phyloP scores from a whole-genome alignment of 2,113 vertebrate species.

The Epinephelus fuscoguttatus region DNA sequence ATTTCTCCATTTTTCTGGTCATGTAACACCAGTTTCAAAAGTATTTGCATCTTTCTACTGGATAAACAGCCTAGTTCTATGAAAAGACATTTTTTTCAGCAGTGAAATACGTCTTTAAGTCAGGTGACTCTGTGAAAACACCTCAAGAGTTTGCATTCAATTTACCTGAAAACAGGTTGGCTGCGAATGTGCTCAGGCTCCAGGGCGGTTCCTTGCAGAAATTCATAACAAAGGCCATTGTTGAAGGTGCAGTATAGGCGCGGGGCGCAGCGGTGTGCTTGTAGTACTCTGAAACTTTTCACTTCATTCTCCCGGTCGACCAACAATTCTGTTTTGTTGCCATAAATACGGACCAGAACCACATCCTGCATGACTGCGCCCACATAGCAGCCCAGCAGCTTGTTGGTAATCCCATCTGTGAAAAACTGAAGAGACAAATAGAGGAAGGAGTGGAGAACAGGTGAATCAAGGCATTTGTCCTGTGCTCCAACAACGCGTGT shows the following conservation, averaged over 20 bases:
- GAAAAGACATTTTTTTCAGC: too few species aligned
- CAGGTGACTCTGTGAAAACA: not conserved
- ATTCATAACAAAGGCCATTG: conserved; percentile 97
- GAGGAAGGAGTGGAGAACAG: not conserved
- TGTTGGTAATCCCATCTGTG: conserved; percentile 98
- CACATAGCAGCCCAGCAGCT: conserved; percentile 94
- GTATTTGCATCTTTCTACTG: too few species aligned
- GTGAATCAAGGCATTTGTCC: not conserved
- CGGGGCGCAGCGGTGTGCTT: conserved; percentile 94
- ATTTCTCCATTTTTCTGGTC: too few species aligned
- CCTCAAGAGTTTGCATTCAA: rapidly evolving
- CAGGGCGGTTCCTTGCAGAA: conserved; percentile 94
- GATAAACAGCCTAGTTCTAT: too few species aligned
- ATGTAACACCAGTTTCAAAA: too few species aligned
- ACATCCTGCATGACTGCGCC: conserved; percentile 90
- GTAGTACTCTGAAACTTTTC: conserved; percentile 95
- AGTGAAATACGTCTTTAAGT: too few species aligned
- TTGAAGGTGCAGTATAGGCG: conserved; percentile 97
- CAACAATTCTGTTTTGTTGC: conserved; percentile 95
- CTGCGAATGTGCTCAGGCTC: conserved; percentile 94
- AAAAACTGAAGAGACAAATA: conserved; percentile 85
- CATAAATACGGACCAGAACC: conserved; percentile 96
- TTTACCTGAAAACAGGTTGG: conserved; percentile 91
- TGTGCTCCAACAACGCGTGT: not conserved
- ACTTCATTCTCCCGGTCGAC: conserved; percentile 97